Percentiles rank a stretch among this genome's conserved stretches.
Conservation (phyloP, 2,888 invertebrate genomes). For the Eristalinus aeneus region DNA sequence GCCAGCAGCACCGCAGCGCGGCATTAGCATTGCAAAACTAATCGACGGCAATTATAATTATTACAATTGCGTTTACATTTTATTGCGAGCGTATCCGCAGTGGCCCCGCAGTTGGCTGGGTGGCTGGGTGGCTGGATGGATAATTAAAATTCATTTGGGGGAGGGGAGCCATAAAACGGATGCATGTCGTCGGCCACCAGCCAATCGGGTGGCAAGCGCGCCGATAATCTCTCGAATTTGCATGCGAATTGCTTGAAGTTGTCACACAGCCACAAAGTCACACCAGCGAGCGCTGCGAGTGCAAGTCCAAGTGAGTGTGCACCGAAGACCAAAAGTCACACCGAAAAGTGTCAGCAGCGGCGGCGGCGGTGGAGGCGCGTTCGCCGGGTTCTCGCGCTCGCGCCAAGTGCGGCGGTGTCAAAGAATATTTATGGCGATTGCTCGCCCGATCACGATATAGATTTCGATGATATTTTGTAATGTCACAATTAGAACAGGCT, state of each 20-base stretch:
- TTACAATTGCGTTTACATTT: conserved; percentile 65
- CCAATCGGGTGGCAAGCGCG: conserved; percentile 59
- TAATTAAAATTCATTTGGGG: conserved; percentile 66
- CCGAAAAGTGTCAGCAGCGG: not conserved
- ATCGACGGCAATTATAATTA: conserved; percentile 69
- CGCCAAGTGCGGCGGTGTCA: conserved; percentile 47
- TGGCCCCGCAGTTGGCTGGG: not conserved
- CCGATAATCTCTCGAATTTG: conserved; percentile 64
- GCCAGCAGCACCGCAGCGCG: conserved; percentile 21
- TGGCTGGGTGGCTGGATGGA: conserved; percentile 4
- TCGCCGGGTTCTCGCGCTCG: conserved; percentile 1
- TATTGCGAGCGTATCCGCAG: conserved; percentile 28
- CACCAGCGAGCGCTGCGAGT: too few species aligned
- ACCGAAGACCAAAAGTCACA: not conserved
- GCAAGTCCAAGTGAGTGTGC: too few species aligned
- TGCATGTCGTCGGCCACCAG: conserved; percentile 43
- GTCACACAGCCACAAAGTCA: conserved; percentile 14
- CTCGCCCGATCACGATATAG: conserved; percentile 70
- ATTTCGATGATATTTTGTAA: conserved; percentile 70
- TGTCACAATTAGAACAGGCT: conserved; percentile 68
- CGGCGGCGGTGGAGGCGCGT: conserved; percentile 38
- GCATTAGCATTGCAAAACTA: conserved; percentile 67
- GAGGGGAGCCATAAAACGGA: conserved; percentile 43
- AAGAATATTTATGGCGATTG: conserved; percentile 69
- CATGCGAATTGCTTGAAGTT: conserved; percentile 69